Percentiles rank a stretch among this genome's conserved stretches.
Conservation (phyloP, 2,797 vertebrate species). For the Crenichthys baileyi region DNA sequence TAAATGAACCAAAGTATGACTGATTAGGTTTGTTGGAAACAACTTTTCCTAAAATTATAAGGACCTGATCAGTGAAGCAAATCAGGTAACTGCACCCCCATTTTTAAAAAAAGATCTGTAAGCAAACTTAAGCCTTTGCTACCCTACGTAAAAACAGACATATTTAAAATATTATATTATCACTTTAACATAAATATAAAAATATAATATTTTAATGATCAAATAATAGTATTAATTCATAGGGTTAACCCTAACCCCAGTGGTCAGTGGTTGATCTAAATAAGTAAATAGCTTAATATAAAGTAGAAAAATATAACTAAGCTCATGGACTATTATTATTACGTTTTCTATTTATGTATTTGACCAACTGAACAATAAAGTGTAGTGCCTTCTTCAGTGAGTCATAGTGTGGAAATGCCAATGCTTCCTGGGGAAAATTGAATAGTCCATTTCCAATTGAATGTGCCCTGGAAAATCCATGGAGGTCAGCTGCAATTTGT, state of each 20-base stretch:
- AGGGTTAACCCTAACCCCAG: no score
- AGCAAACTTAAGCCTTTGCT: no score
- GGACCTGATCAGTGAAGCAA: no score
- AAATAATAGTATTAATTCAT: no score
- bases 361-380: conserved; percentile 40
- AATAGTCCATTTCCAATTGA: conserved; percentile 80
- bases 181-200: no score
- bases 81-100: no score
- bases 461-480: conserved; percentile 76
- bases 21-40: no score
- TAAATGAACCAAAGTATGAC: neutral
- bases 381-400: conserved; percentile 62
- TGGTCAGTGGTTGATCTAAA: neutral
- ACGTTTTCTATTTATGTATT: conserved; percentile 15
- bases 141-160: no score
- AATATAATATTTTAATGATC: no score
- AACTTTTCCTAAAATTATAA: no score
- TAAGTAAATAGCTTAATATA: neutral
- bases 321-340: neutral
- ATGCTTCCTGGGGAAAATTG: conserved; percentile 75
- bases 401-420: conserved; percentile 68
- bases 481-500: conserved; percentile 79
- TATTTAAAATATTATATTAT: no score
- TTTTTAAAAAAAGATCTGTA: no score
- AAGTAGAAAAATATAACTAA: neutral